A percentile compares a stretch with the other conserved stretches of the same genome.
Evolutionary conservation across 1,140 invertebrate species (phyloP).

Genomic region (Subanguina moxae): DNA sequence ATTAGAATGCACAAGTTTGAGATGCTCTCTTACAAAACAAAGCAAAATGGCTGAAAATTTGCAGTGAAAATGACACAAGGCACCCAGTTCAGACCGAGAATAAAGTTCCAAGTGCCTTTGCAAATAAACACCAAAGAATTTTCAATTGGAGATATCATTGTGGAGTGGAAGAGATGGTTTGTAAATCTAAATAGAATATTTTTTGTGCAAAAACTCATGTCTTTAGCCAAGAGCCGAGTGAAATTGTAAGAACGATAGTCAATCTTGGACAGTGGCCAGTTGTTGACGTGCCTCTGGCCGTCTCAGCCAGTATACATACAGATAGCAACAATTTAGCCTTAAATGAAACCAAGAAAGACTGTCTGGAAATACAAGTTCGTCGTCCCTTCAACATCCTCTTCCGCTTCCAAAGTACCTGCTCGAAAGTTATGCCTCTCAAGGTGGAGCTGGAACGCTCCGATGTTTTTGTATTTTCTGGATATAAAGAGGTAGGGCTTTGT

Average conservation of each 20-base stretch:
- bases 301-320: not conserved
- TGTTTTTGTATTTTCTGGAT: conserved; percentile 10
- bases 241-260: not conserved
- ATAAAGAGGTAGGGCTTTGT: not conserved
- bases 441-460: conserved; percentile 7
- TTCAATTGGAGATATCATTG: not conserved
- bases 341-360: not conserved
- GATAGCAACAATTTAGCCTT: not conserved
- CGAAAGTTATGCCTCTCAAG: not conserved
- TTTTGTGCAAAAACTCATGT: not conserved
- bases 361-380: not conserved
- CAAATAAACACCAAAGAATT: too few species aligned
- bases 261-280: conserved; percentile 4
- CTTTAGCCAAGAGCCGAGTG: conserved; percentile 5
- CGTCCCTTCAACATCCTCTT: conserved; percentile 1
- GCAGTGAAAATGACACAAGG: not conserved
- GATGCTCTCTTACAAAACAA: not conserved
- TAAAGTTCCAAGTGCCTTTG: too few species aligned
- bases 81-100: too few species aligned
- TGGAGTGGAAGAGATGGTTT: conserved; percentile 6
- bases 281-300: not conserved
- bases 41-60: not conserved
- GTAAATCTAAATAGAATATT: not conserved
- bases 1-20: too few species aligned
- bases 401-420: not conserved